Base-by-base conservation (phyloP, 2,113 vertebrate species). In the Callithrix jacchus region DNA sequence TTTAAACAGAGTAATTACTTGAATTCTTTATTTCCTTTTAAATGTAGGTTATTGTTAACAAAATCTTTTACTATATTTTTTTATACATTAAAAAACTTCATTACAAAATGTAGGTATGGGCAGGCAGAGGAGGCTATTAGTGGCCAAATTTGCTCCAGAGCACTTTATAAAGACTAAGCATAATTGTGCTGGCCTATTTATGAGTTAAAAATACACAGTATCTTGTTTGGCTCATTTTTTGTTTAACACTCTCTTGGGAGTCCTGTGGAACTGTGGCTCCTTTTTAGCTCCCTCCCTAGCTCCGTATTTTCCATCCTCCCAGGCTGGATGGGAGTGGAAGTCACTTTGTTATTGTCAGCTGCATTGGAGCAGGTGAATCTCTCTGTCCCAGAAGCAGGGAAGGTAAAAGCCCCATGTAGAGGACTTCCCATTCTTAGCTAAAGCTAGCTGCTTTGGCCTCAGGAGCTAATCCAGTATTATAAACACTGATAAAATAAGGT, bases 121-220 rank as follows among this genome's bases (percentile, higher is more conserved):
- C 45, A 82, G 64, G n/a, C 61, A 85, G 81, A 90, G 18, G n/a
- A 90, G n/a, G 42, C 70, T 71, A 49, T 85, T 93, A 93, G 70
- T 61, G 95, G 79, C 70, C 2, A 8, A 40, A 94, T 92, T 92
- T 88, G 27, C 87, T 84, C 40, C 37, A 93, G 70, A 89, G n/a
- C 56, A 61, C 14, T 76, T 97, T 79, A 71, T 56, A 81, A 95
- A 93, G 64, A 66, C 49, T 25, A 70, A 58, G 42, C 90, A 93
- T 66, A 92, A 94, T 97, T 95, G 91, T 79, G 58, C 64, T 97
- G 96, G 79, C 92, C 97, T 97, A 93, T 97, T 95, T 97, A 89
- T 73, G 18, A 96, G 89, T 96, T 97, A 93, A 96, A 97, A 97
- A 98, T 97, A 97, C 42, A 92, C 74, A 94, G 93, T 96, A 95